Evolutionary conservation across 2,888 invertebrate species (phyloP).

Genomic region (Brenthis ino): DNA sequence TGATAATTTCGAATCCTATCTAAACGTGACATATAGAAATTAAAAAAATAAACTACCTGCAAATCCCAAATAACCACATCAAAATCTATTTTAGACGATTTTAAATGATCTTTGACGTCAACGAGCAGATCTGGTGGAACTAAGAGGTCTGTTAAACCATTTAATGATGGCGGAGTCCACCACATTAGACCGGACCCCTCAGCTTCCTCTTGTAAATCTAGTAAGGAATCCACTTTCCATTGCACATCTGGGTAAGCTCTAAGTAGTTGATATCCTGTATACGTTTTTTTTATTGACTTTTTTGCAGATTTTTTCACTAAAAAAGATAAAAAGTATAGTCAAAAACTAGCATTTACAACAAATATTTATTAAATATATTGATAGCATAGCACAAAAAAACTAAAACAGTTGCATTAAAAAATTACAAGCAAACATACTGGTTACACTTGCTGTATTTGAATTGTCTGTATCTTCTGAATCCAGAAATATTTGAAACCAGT

Average conservation of each 20-base stretch:
- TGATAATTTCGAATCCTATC: not conserved
- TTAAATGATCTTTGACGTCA: slow-evolving; percentile 83
- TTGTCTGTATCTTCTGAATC: slow-evolving; percentile 67
- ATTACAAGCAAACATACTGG: slow-evolving; percentile 41
- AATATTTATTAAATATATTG: not conserved
- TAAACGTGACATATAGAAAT: too few relatives aligned
- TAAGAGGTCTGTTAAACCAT: slow-evolving; percentile 86
- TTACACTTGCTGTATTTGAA: slow-evolving; percentile 49
- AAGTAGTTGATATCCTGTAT: slow-evolving; percentile 81
- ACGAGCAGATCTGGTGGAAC: slow-evolving; percentile 85
- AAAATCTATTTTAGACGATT: slow-evolving; percentile 83
- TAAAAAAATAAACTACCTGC: slow-evolving; percentile 72
- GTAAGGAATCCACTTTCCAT: slow-evolving; percentile 72
- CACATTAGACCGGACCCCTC: slow-evolving; percentile 77
- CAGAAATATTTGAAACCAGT: slow-evolving; percentile 72
- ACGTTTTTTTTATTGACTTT: slow-evolving; percentile 72
- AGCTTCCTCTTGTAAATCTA: slow-evolving; percentile 75
- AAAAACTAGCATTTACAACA: not conserved
- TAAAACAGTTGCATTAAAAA: too few relatives aligned
- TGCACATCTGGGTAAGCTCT: slow-evolving; percentile 67
- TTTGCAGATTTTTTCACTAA: slow-evolving; percentile 63
- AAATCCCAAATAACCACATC: slow-evolving; percentile 87
- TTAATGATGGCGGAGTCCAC: slow-evolving; percentile 76
- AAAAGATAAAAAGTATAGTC: slow-evolving; percentile 25
- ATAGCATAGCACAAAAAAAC: too few relatives aligned